These are phyloP conservation scores for Steinernema hermaphroditum DNA, from an alignment of 2,888 invertebrate genomes.

Conservation along the genomic window DNA sequence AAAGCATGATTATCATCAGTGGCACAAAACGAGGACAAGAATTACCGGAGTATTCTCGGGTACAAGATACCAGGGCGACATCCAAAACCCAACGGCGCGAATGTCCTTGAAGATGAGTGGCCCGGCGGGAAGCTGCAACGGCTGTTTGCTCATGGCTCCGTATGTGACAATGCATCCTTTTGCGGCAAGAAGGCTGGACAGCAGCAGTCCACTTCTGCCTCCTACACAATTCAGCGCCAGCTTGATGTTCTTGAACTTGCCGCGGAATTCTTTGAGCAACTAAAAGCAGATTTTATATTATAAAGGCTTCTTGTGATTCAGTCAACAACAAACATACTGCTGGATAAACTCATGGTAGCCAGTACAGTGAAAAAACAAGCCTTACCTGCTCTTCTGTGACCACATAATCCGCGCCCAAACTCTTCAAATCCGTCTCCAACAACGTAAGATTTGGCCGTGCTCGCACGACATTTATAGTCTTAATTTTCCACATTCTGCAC, in stretches of 20 bases:
- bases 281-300: too few relatives aligned
- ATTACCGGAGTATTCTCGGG: constrained; percentile 43
- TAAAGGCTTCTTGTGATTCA: too few relatives aligned
- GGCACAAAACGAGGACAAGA: neutral
- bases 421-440: constrained; percentile 69
- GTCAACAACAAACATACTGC: too few relatives aligned
- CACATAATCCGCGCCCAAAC: constrained; percentile 81
- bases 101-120: constrained; percentile 83
- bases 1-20: neutral
- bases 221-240: constrained; percentile 92
- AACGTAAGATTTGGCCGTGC: constrained; percentile 72
- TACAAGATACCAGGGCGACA: constrained; percentile 80
- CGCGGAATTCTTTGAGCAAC: constrained; percentile 45
- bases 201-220: constrained; percentile 82
- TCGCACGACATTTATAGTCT: constrained; percentile 83
- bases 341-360: too few relatives aligned
- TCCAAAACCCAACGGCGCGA: constrained; percentile 82
- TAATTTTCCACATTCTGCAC: constrained; percentile 68
- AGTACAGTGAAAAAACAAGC: too few relatives aligned
- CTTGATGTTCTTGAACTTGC: constrained; percentile 40
- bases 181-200: constrained; percentile 75
- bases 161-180: constrained; percentile 86
- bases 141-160: constrained; percentile 89
- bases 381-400: constrained; percentile 79
- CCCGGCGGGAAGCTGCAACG: constrained; percentile 78